Conservation (phyloP, 37 sponge, comb jelly and placozoan genomes). For the Chondrosia reniformis region DNA sequence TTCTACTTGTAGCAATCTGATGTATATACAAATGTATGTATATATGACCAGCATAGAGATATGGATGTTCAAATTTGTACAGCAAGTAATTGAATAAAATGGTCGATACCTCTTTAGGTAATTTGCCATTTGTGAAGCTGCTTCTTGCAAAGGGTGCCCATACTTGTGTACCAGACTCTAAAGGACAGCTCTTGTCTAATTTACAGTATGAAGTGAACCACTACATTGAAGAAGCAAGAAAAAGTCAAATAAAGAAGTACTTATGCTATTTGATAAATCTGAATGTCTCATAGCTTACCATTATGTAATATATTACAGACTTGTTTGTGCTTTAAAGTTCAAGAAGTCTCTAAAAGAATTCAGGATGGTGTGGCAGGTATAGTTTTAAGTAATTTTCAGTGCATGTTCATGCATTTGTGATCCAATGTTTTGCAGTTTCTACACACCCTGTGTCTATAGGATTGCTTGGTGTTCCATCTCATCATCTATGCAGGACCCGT, state of each 20-base stretch:
- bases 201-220: not conserved
- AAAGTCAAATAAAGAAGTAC: not conserved
- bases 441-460: not conserved
- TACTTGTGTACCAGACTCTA: not conserved
- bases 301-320: not conserved
- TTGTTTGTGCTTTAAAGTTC: not conserved
- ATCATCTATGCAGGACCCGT: slow-evolving; percentile 20
- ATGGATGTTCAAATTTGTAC: no score
- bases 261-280: not conserved
- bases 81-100: no score
- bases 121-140: not conserved
- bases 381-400: not conserved
- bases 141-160: not conserved
- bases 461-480: no score
- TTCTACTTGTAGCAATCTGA: no score
- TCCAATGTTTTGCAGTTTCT: not conserved
- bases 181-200: not conserved
- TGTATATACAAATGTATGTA: no score
- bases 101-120: not conserved
- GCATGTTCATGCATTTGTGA: not conserved
- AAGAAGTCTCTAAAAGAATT: not conserved
- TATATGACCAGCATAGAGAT: no score
- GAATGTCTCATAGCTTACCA: not conserved
- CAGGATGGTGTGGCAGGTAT: not conserved
- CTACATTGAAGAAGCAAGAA: not conserved